Evolutionary conservation across 1,140 invertebrate genomes (phyloP), one percentile per base, ranked within the genome.

Genomic region (Brachionus koreanus): DNA sequence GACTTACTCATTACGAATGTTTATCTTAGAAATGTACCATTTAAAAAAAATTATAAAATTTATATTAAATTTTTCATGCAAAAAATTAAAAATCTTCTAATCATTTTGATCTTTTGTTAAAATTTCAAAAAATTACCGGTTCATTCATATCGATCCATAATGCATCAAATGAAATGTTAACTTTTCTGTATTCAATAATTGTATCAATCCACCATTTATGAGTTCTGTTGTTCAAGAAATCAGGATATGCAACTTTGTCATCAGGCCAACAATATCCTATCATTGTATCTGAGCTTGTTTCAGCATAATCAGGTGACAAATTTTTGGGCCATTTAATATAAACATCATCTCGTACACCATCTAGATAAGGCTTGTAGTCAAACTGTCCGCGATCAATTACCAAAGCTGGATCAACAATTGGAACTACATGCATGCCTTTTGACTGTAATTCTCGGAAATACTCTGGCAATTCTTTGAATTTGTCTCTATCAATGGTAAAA

Each of bases 261-360:
- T 89, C 90, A 3, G 88, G 88, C 94, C 94, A 95, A n/a, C 94
- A 93, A 91, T 1, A 91, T 88, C 92, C 94, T 96, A 86, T 94
- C 76, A 79, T 79, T 33, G 35, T 61, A 39, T 57, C 49, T 39
- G 49, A 61, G 3, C 35, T 79, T 12, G 76, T 79, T 19, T 79
- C 76, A 87, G 88, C 65, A 42, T 84, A 81, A 33, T 86, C 85
- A 5, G 82, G 76, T 5, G 33, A 61, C 33, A 82, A 83, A 23
- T 13, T 12, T 29, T 63, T 52, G 2, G 85, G 85, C 87, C 87
- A 88, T 83, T 85, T 86, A 16, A 88, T 86, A 65, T 83, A 85
- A n/a, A 85, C 85, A 63, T 84, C 83, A 42, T 83, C 82, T 9
- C 52, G 77, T 10, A 83, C 84, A 83, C 87, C 86, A 49, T 67